Conservation (phyloP, 2,888 invertebrate species). For the Opisthograptis luteolata region DNA sequence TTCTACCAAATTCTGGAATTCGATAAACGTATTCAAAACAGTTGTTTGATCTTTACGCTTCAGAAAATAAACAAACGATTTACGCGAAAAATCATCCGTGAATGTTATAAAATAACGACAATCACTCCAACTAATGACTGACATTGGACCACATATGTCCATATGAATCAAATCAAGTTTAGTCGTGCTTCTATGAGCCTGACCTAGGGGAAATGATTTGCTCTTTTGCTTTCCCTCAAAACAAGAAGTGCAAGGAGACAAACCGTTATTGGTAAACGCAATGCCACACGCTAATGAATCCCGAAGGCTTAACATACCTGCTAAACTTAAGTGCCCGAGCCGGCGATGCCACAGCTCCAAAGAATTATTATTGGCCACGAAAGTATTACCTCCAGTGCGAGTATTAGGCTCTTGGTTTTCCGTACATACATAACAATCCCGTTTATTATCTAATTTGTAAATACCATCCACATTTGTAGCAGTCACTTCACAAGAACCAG, state of each 20-base stretch:
- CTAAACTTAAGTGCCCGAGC: not conserved
- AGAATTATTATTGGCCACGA: not conserved
- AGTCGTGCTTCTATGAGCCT: not conserved
- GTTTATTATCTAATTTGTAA: no score
- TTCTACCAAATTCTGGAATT: constrained; percentile 15
- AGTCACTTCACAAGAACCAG: no score
- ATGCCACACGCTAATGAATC: not conserved
- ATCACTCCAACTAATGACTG: not conserved
- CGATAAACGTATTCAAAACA: not conserved
- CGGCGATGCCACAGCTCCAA: not conserved
- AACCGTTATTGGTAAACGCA: not conserved
- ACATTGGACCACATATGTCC: not conserved
- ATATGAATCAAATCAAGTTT: not conserved
- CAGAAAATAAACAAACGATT: not conserved
- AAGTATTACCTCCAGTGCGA: no score
- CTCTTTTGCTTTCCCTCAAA: not conserved
- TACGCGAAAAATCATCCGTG: not conserved
- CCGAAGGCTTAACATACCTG: not conserved
- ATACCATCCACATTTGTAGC: no score
- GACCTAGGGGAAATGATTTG: not conserved
- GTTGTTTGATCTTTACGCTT: not conserved
- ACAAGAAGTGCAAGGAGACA: not conserved
- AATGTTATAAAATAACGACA: not conserved
- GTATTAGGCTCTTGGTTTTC: not conserved
- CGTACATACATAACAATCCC: not conserved